These are phyloP conservation scores for Megalops atlanticus DNA, from an alignment of 2,113 vertebrate species.

Conservation along the genomic window DNA sequence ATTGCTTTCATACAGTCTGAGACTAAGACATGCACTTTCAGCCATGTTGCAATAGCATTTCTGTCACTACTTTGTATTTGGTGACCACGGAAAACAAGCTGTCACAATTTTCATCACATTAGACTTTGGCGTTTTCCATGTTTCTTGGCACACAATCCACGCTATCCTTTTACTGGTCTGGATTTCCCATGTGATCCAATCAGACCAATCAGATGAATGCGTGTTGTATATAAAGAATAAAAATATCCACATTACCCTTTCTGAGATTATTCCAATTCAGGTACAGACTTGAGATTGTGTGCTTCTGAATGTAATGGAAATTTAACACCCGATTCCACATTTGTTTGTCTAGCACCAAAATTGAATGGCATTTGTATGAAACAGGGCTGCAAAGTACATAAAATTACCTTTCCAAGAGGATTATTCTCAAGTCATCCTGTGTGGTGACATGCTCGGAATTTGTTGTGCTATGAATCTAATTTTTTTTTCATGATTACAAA, in stretches of 20 bases:
- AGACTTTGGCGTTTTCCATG: background rate
- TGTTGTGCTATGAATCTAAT: background rate
- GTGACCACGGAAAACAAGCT: background rate
- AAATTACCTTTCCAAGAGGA: background rate
- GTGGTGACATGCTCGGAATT: background rate
- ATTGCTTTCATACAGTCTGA: background rate
- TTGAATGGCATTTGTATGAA: background rate
- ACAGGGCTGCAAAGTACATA: background rate
- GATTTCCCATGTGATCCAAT: background rate
- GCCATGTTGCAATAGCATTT: background rate
- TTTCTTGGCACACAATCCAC: background rate
- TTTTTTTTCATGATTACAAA: background rate
- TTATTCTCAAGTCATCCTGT: background rate
- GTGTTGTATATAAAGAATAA: background rate
- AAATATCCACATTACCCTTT: background rate
- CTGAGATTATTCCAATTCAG: background rate
- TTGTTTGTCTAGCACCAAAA: background rate
- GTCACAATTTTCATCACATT: background rate
- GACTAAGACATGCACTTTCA: background rate
- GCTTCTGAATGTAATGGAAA: background rate
- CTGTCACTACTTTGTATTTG: background rate
- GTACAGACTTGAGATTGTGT: too few species aligned
- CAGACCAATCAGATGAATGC: background rate
- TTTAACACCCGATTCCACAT: constrained; percentile 1
- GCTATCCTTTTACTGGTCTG: background rate